Percentiles rank a stretch among this genome's conserved stretches.
These are phyloP conservation scores for Barnardius zonarius DNA, from an alignment of 2,113 vertebrate species.

Conservation along the genomic window DNA sequence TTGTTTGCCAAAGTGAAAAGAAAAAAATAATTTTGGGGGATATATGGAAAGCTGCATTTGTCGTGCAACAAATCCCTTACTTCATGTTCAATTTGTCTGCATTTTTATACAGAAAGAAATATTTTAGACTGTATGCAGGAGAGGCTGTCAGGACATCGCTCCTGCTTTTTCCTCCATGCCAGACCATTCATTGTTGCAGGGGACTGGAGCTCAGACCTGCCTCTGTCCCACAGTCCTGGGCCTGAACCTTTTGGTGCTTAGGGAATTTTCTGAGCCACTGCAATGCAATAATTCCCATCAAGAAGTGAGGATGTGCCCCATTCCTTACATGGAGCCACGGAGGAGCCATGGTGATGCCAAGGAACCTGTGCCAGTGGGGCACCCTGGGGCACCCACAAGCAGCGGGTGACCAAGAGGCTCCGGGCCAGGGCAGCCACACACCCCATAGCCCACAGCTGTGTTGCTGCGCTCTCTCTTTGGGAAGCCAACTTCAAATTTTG, in stretches of 20 bases:
- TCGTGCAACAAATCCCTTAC: neutral
- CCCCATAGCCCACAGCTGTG: neutral
- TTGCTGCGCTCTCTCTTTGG: neutral
- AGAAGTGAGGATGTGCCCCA: fast-evolving
- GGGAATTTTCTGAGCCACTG: neutral
- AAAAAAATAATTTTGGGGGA: neutral
- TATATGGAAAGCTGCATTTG: neutral
- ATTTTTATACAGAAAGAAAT: neutral
- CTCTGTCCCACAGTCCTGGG: neutral
- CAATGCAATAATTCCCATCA: neutral
- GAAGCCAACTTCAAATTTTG: neutral
- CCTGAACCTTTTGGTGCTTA: neutral
- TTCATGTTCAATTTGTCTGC: neutral
- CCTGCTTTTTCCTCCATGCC: neutral
- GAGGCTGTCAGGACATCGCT: neutral
- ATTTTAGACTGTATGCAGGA: fast-evolving
- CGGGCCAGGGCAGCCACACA: neutral
- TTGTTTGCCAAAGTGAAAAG: neutral
- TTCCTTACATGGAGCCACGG: neutral
- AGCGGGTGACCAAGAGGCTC: fast-evolving
- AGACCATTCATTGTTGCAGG: neutral
- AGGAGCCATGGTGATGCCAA: neutral
- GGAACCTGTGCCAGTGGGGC: neutral
- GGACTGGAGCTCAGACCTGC: neutral
- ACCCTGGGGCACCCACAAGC: fast-evolving